phyloP scores from a whole-genome alignment of 2,888 invertebrate genomes.

The Megaustenia siamemsis region DNA sequence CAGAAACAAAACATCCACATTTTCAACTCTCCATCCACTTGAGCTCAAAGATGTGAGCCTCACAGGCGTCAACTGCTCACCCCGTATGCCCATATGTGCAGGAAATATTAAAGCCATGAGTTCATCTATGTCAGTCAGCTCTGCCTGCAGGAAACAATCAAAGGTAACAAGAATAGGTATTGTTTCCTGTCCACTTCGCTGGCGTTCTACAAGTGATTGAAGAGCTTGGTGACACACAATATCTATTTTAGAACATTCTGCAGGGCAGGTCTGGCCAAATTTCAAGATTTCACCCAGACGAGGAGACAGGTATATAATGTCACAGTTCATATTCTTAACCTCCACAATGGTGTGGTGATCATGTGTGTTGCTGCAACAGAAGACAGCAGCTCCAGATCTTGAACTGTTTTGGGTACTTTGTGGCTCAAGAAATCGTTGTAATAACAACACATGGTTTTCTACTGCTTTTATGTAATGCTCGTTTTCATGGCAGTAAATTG shows the following conservation, averaged over 20 bases:
- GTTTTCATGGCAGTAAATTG: conserved; percentile 35
- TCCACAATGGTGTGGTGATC: neutral
- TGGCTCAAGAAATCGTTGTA: conserved; percentile 6
- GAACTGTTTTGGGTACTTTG: neutral
- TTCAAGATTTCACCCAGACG: conserved; percentile 3
- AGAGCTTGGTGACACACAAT: conserved; percentile 19
- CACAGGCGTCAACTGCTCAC: neutral
- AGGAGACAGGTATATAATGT: conserved; percentile 46
- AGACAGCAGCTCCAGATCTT: neutral
- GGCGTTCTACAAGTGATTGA: neutral
- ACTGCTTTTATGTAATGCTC: conserved; percentile 22
- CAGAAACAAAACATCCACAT: neutral
- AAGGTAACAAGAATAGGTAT: conserved; percentile 24
- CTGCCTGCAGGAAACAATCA: conserved; percentile 33
- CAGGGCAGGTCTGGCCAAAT: neutral
- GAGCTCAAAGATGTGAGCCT: neutral
- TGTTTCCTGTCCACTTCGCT: neutral
- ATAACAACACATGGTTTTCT: conserved; percentile 23
- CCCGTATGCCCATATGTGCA: neutral
- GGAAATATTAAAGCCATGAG: neutral
- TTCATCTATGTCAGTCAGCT: neutral
- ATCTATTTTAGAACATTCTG: neutral
- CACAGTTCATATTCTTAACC: neutral
- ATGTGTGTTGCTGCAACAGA: neutral
- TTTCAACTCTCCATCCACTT: conserved; percentile 17